Evolutionary conservation across 2,113 vertebrate genomes (phyloP).

Genomic region (Sinocyclocheilus grahami): DNA sequence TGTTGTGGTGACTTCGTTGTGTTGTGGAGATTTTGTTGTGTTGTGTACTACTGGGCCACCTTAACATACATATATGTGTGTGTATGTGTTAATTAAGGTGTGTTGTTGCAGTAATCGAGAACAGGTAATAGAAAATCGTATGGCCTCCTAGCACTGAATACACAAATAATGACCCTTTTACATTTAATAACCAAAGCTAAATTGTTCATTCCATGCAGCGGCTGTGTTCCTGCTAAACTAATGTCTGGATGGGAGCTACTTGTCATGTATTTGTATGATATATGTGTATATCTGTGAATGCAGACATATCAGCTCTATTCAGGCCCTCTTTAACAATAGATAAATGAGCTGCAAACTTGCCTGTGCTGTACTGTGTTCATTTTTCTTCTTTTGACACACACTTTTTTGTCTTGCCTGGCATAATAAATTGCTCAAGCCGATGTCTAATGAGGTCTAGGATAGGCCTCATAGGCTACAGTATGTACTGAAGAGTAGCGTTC

Average conservation of each 20-base stretch:
- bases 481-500: conserved; percentile 16
- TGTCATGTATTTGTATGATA: conserved; percentile 29
- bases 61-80: too few species aligned
- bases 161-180: neutral
- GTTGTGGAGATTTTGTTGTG: too few species aligned
- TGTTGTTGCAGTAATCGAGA: neutral
- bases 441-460: conserved; percentile 50
- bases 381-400: conserved; percentile 52
- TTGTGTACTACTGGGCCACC: too few species aligned
- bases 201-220: neutral
- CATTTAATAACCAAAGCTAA: neutral
- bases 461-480: conserved; percentile 26
- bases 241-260: conserved; percentile 9
- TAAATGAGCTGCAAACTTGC: conserved; percentile 52
- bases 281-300: conserved; percentile 29
- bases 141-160: neutral
- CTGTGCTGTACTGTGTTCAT: conserved; percentile 45
- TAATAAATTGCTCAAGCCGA: conserved; percentile 50
- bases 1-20: too few species aligned
- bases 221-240: neutral
- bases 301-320: conserved; percentile 33
- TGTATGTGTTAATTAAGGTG: neutral
- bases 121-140: neutral
- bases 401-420: conserved; percentile 11
- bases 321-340: conserved; percentile 47